Conservation (phyloP, 2,888 invertebrate genomes). For the Gnatocerus cornutus region DNA sequence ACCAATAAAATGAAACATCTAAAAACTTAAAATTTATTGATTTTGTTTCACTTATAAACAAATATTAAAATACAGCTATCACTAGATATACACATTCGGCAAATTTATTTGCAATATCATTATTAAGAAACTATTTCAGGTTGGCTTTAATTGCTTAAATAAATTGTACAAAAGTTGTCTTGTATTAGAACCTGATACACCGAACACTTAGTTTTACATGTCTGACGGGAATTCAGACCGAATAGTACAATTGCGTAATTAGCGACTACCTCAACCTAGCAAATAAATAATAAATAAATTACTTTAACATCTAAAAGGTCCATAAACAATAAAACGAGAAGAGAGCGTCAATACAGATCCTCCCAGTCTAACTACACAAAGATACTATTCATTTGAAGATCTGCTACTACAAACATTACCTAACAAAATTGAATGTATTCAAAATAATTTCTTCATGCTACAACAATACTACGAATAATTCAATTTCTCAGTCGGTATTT, state of each 20-base stretch:
- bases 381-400: slow-evolving; percentile 37
- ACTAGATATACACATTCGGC: slow-evolving; percentile 31
- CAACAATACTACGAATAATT: neutral
- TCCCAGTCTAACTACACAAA: slow-evolving; percentile 35
- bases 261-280: slow-evolving; percentile 22
- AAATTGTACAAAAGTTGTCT: slow-evolving; percentile 35
- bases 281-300: slow-evolving; percentile 41
- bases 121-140: slow-evolving; percentile 31
- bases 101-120: slow-evolving; percentile 46
- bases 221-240: slow-evolving; percentile 22
- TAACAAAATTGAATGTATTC: slow-evolving; percentile 31
- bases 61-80: slow-evolving; percentile 24
- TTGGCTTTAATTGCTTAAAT: slow-evolving; percentile 30
- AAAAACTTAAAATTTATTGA: slow-evolving; percentile 42
- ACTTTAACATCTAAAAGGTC: slow-evolving; percentile 8
- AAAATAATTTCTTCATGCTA: slow-evolving; percentile 23
- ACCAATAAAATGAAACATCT: no score
- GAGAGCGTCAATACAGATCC: slow-evolving; percentile 39
- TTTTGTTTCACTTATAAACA: slow-evolving; percentile 32
- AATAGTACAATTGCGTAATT: slow-evolving; percentile 43
- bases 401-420: slow-evolving; percentile 27
- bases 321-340: slow-evolving; percentile 13
- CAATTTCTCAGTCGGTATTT: slow-evolving; percentile 41
- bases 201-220: slow-evolving; percentile 29
- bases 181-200: slow-evolving; percentile 29